Conservation (phyloP, 2,113 vertebrate species). For the Pangasianodon gigas region DNA sequence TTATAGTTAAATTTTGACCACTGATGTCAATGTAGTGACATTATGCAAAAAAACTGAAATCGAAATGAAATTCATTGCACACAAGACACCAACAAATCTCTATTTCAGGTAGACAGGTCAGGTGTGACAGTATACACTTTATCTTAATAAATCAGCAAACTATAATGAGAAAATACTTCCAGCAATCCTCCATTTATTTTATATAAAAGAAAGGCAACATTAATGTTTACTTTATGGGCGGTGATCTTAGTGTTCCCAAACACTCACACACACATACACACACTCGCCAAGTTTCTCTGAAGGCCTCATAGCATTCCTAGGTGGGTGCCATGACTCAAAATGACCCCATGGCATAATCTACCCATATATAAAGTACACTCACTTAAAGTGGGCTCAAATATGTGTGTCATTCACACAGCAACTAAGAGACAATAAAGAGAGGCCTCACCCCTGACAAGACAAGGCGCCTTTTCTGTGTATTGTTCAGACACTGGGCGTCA, state of each 20-base stretch:
- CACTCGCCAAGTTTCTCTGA: slow-evolving; percentile 33
- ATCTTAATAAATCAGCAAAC: not conserved
- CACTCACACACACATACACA: slow-evolving; percentile 32
- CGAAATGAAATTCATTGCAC: not conserved
- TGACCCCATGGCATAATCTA: slow-evolving; percentile 42
- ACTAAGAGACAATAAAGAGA: slow-evolving; percentile 53
- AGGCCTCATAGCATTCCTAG: slow-evolving; percentile 23
- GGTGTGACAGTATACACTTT: not conserved
- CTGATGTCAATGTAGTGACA: slow-evolving; percentile 7
- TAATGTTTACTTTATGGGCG: slow-evolving; percentile 33
- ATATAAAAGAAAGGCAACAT: slow-evolving; percentile 27
- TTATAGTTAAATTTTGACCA: not conserved
- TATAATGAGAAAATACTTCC: not conserved
- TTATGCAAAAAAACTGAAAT: not conserved
- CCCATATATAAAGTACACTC: slow-evolving; percentile 39
- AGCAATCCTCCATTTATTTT: slow-evolving; percentile 28
- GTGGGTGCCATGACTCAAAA: slow-evolving; percentile 43
- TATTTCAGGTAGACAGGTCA: too few relatives aligned
- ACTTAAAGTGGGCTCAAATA: slow-evolving; percentile 50
- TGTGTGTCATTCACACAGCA: slow-evolving; percentile 43
- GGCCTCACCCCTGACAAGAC: slow-evolving; percentile 54
- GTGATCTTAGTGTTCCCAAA: slow-evolving; percentile 28
- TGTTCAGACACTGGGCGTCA: slow-evolving; percentile 57
- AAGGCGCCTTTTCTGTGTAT: slow-evolving; percentile 55
- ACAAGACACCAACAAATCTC: slow-evolving; percentile 10